Evolutionary conservation across 2,888 invertebrate genomes (phyloP), one percentile per base, ranked within the genome.

Genomic region (Fragum whitleyi): DNA sequence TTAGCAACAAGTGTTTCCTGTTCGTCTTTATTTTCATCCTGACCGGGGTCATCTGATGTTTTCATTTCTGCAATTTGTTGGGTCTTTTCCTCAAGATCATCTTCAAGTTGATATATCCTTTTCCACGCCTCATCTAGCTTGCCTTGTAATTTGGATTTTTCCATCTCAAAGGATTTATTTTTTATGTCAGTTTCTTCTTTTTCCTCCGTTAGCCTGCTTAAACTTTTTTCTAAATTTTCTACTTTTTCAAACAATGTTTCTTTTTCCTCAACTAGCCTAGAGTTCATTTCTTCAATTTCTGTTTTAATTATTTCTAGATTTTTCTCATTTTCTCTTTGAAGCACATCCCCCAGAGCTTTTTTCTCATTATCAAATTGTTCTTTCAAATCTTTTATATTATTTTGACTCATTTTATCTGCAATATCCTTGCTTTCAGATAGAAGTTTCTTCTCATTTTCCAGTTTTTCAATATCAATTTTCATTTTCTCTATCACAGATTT

Each of bases 1-100:
- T 88, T 79, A 28, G 86, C n/a, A n/a, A 81, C 73, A 11, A 86
- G 80, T 36, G 32, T 9, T 6, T 36, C 32, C 32, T 36, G 32
- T 36, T 36, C 32, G 21, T 83, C 81, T 67, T 72, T 79, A 19
- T 87, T 71, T 65, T 81, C 76, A 21, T 71, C 3, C 2, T 29
- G 28, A 29, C 19, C 5, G 7, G 23, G 16, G 6, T 85, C 78
- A 36, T 76, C 61, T 67, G 86, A 81, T 1, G 70, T 77, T 36
- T 76, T 79, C 62, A 36, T 16, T 19, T 36, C 62, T 62, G n/a
- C 9, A 19, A 36, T 62, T 19, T 21, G n/a, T 32, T 62, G 59
- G 9, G 23, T 16, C 26, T 28, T 59, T 26, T 67, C 69, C 53
- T 85, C 80, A 28, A 85, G n/a, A n/a, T 77, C 62, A 55, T 71